Percentiles rank a stretch among this genome's conserved stretches.
phyloP scores from a whole-genome alignment of 2,113 vertebrate genomes.

The Alouatta palliata region DNA sequence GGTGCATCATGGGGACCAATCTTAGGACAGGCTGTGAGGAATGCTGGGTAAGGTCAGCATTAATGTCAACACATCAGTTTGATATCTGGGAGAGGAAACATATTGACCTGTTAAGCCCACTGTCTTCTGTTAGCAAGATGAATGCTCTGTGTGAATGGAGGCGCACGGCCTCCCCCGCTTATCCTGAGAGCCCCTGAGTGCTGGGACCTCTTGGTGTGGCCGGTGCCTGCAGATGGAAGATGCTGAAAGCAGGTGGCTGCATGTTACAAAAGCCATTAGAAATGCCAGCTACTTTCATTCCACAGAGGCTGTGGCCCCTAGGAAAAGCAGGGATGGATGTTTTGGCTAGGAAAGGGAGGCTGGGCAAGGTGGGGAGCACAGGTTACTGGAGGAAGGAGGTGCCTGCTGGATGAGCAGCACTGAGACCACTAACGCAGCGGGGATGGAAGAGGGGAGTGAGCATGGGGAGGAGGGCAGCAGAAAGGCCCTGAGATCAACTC shows the following conservation, averaged over 20 bases:
- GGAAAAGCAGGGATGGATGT: neutral
- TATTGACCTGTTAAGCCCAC: neutral
- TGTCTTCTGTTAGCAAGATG: neutral
- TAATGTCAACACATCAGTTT: rapidly evolving
- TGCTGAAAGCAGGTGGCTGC: neutral
- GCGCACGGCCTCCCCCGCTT: no score
- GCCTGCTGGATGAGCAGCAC: neutral
- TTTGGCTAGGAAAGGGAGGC: neutral
- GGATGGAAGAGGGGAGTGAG: neutral
- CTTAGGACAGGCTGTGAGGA: neutral
- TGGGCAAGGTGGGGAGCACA: neutral
- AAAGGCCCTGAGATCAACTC: neutral
- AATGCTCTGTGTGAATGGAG: neutral
- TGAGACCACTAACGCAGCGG: neutral
- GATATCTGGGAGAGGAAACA: neutral
- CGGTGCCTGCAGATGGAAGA: neutral
- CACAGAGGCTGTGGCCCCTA: neutral
- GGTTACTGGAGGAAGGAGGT: neutral
- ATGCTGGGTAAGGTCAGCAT: neutral
- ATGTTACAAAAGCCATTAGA: neutral
- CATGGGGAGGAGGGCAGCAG: neutral
- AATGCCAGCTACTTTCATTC: neutral
- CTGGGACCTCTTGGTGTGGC: neutral
- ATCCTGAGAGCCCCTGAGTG: neutral
- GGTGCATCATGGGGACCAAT: neutral